Conservation (phyloP, 1,140 invertebrate species). For the Trypoxylus dichotomus region DNA sequence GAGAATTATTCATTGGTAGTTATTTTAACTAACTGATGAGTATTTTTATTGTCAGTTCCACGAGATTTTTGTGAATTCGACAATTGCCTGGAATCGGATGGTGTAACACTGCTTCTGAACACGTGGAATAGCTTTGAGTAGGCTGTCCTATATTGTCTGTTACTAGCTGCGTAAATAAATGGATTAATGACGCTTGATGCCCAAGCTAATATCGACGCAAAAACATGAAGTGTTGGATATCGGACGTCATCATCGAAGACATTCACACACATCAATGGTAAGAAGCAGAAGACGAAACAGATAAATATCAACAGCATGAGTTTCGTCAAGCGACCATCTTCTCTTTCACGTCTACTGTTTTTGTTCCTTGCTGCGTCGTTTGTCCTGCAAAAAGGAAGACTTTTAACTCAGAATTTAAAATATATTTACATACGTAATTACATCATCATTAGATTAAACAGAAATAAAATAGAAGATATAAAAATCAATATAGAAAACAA, state of each 20-base stretch:
- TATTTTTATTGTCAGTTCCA: not conserved
- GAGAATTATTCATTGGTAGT: not conserved
- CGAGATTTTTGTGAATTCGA: slow-evolving; percentile 28
- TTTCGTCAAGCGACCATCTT: slow-evolving; percentile 77
- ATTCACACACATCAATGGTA: slow-evolving; percentile 84
- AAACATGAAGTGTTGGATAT: slow-evolving; percentile 73
- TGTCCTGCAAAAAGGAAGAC: not conserved
- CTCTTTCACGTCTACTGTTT: slow-evolving; percentile 58
- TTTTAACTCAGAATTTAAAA: too few species aligned
- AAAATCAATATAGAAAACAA: too few species aligned
- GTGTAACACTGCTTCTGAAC: slow-evolving; percentile 41
- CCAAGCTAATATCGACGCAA: slow-evolving; percentile 83
- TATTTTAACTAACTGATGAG: not conserved
- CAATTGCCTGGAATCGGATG: slow-evolving; percentile 43
- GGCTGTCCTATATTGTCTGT: slow-evolving; percentile 77
- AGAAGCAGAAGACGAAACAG: slow-evolving; percentile 80
- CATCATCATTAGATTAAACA: too few species aligned
- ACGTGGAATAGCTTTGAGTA: slow-evolving; percentile 66
- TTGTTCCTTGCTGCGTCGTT: not conserved
- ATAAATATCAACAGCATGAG: slow-evolving; percentile 86
- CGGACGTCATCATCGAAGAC: slow-evolving; percentile 75
- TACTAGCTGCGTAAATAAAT: slow-evolving; percentile 84
- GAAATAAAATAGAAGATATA: too few species aligned
- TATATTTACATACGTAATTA: too few species aligned
- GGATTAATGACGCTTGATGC: slow-evolving; percentile 85